Evolutionary conservation across 2,888 invertebrate species (phyloP), one percentile per base, ranked within the genome.

Genomic region (Lasiommata megera): DNA sequence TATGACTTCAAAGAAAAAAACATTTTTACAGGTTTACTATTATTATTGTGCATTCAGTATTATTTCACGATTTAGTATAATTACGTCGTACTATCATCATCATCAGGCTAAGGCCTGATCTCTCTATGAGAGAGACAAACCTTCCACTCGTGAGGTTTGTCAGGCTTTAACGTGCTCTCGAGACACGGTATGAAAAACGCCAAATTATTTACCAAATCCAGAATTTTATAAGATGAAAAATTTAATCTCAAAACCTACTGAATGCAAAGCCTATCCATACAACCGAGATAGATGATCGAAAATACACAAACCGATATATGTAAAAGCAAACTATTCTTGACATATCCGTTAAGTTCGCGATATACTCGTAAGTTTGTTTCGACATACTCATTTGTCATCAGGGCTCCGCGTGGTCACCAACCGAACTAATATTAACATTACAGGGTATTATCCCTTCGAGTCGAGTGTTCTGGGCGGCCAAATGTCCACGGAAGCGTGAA

Each of bases 371-470:
- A 68, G 63, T 62, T 65, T 68, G 69, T 75, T 74, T 63, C 66
- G 70, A 76, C 75, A 65, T 74, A 67, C 70, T 70, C 78, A 80
- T 82, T 82, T 79, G 76, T 84, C 79, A 80, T 77, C 69, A 73
- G 66, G 70, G 70, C 68, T 67, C 62, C 69, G 63, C 64, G 67
- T 41, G 54, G 69, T 69, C 62, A 69, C 69, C 70, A 70, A 67
- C 65, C 67, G 62, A 66, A 69, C 70, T 84, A 82, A 84, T 80
- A 80, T 78, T 67, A 68, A 78, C 79, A 79, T 82, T 77, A 82
- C 77, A 72, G 51, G 71, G 76, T 74, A 82, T 84, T 79, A 80
- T 81, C 76, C 76, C 71, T 50, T 57, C 65, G 72, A 71, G 72
- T 66, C 67, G 62, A 71, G 71, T 72, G 70, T 72, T 72, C 63